Conservation (phyloP, 1,140 invertebrate genomes). For the Drosophila mauritiana region DNA sequence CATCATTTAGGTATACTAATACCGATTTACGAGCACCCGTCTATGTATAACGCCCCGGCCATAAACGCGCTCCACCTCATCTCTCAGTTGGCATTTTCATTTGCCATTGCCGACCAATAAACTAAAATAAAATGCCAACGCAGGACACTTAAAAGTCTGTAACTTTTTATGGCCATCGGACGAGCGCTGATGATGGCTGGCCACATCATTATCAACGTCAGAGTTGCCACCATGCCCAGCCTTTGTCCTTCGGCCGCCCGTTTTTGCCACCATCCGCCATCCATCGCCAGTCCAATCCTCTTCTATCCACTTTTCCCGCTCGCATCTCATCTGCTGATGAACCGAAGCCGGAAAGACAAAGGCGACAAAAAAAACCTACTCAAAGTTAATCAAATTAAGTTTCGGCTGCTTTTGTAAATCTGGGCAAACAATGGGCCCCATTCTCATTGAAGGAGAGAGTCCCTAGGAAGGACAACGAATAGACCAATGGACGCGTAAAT, state of each 20-base stretch:
- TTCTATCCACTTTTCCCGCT: slow-evolving; percentile 13
- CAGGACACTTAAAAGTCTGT: slow-evolving; percentile 68
- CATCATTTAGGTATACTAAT: slow-evolving; percentile 64
- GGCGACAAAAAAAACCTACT: slow-evolving; percentile 54
- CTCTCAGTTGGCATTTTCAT: slow-evolving; percentile 32
- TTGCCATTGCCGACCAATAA: slow-evolving; percentile 58
- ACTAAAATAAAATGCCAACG: slow-evolving; percentile 64
- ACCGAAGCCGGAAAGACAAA: slow-evolving; percentile 68
- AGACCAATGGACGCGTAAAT: slow-evolving; percentile 67
- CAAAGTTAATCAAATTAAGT: slow-evolving; percentile 81
- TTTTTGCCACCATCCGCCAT: slow-evolving; percentile 9
- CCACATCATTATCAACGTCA: slow-evolving; percentile 72
- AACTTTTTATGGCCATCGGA: slow-evolving; percentile 51
- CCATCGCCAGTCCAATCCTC: slow-evolving; percentile 7
- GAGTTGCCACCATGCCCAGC: slow-evolving; percentile 21
- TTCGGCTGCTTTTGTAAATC: slow-evolving; percentile 61
- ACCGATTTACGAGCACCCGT: slow-evolving; percentile 62
- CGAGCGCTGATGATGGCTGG: slow-evolving; percentile 52
- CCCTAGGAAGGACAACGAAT: slow-evolving; percentile 41
- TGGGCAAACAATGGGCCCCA: slow-evolving; percentile 54
- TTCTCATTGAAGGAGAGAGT: slow-evolving; percentile 15
- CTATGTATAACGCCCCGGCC: slow-evolving; percentile 43
- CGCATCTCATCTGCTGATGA: slow-evolving; percentile 51
- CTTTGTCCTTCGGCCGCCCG: neutral
- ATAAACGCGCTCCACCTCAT: slow-evolving; percentile 47